Evolutionary conservation across 2,888 invertebrate species (phyloP).

Genomic region (Protodeltote pygarga): DNA sequence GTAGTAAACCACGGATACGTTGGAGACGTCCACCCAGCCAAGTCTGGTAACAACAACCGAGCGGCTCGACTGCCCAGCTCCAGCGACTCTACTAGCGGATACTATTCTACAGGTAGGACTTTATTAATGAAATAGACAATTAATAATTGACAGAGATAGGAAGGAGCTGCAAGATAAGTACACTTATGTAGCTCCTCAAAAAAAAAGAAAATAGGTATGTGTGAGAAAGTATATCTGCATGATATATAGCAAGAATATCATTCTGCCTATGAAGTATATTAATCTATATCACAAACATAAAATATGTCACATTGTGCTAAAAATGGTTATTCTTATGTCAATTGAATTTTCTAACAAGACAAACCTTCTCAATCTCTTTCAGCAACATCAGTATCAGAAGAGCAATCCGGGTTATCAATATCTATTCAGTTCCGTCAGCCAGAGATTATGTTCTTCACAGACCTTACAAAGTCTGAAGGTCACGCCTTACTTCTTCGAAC

Average conservation of each 20-base stretch:
- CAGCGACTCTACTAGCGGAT: conserved; percentile 87
- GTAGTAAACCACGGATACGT: conserved; percentile 91
- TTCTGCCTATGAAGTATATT: too few relatives aligned
- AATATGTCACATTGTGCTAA: too few relatives aligned
- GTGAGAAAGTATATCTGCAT: too few relatives aligned
- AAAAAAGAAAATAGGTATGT: too few relatives aligned
- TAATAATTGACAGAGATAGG: background rate
- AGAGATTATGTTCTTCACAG: conserved; percentile 91
- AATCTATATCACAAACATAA: too few relatives aligned
- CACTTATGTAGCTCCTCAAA: too few relatives aligned
- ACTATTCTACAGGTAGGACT: conserved; percentile 79
- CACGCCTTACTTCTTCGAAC: conserved; percentile 89
- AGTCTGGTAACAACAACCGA: conserved; percentile 65
- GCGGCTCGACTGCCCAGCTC: conserved; percentile 78
- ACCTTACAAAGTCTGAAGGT: conserved; percentile 87
- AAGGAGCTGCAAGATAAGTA: too few relatives aligned
- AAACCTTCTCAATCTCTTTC: too few relatives aligned
- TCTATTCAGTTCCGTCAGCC: conserved; percentile 92
- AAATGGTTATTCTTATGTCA: too few relatives aligned
- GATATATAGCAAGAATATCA: too few relatives aligned
- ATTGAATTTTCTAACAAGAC: too few relatives aligned
- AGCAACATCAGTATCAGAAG: conserved; percentile 82
- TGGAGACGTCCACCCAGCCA: conserved; percentile 78
- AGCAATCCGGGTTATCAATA: conserved; percentile 88
- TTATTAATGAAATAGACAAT: background rate